These are phyloP conservation scores for Neopelma chrysocephalum DNA, from an alignment of 2,797 vertebrate species.

Conservation along the genomic window DNA sequence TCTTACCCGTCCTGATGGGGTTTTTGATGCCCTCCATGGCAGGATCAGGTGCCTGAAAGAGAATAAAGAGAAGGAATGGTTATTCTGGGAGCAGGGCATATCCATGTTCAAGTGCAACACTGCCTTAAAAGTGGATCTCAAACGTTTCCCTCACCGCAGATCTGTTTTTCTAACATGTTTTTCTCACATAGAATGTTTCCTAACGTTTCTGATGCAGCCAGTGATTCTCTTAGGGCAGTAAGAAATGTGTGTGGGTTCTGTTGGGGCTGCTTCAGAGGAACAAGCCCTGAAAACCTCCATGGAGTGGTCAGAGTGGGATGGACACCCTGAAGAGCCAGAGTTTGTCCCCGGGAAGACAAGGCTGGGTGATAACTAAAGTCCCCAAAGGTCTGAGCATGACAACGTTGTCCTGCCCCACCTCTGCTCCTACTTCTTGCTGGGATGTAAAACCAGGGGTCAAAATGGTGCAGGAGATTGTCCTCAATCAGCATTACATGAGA, in stretches of 20 bases:
- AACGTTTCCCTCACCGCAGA: not conserved
- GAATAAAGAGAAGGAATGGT: not conserved
- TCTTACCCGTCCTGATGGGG: slow-evolving; percentile 41
- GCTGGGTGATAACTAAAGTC: not conserved
- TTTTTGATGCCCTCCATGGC: not conserved
- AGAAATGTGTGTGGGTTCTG: not conserved
- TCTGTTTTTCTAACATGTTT: not conserved
- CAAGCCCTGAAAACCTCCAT: not conserved
- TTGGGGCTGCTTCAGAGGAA: not conserved
- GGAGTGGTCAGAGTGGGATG: not conserved
- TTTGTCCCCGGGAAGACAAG: not conserved
- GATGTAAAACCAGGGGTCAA: not conserved
- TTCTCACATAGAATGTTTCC: not conserved
- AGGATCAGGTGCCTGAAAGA: slow-evolving; percentile 28
- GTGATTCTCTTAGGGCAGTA: not conserved
- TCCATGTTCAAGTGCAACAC: accelerated
- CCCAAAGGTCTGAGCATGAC: not conserved
- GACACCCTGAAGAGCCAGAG: not conserved
- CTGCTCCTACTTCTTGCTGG: not conserved
- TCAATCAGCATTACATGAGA: not conserved
- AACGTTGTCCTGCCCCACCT: not conserved
- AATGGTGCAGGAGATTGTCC: not conserved
- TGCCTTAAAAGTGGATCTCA: not conserved
- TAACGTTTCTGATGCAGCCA: not conserved
- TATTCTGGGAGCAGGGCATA: not conserved